phyloP scores from a whole-genome alignment of 1,140 invertebrate species.

The Goniozus legneri region DNA sequence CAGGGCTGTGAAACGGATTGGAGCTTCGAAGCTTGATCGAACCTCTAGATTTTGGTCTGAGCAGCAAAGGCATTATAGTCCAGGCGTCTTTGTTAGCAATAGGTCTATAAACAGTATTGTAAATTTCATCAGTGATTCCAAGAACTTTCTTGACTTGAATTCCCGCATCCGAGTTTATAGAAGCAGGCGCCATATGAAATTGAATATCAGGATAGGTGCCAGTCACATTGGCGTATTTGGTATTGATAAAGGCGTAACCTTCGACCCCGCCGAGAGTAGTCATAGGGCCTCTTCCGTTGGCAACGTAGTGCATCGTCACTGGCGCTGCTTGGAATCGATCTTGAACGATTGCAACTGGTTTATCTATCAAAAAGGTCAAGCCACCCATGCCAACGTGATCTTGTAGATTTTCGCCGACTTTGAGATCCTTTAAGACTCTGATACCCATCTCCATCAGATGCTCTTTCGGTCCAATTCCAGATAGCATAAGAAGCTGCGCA shows the following conservation, averaged over 20 bases:
- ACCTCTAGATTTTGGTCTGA: conserved; percentile 78
- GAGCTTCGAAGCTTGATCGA: conserved; percentile 68
- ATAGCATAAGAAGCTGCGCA: conserved; percentile 82
- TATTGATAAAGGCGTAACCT: conserved; percentile 81
- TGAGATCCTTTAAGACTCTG: conserved; percentile 69
- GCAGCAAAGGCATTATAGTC: conserved; percentile 77
- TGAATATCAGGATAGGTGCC: conserved; percentile 79
- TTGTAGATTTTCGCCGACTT: conserved; percentile 74
- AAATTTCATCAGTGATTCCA: conserved; percentile 79
- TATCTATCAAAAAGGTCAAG: conserved; percentile 72
- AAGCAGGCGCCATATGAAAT: conserved; percentile 83
- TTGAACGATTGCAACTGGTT: conserved; percentile 75
- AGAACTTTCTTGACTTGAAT: conserved; percentile 71
- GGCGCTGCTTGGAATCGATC: conserved; percentile 67
- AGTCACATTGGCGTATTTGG: conserved; percentile 71
- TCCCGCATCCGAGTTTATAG: conserved; percentile 76
- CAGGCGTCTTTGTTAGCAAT: conserved; percentile 75
- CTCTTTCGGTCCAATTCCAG: conserved; percentile 76
- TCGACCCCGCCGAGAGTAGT: conserved; percentile 81
- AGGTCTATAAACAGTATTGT: conserved; percentile 73
- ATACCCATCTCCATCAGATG: conserved; percentile 72
- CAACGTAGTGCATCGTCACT: conserved; percentile 75
- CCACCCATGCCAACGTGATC: conserved; percentile 82
- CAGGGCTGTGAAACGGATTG: conserved; percentile 81
- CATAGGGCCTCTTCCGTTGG: conserved; percentile 76